Evolutionary conservation across 2,888 invertebrate species (phyloP).

Genomic region (Sphaeridia pumilis): DNA sequence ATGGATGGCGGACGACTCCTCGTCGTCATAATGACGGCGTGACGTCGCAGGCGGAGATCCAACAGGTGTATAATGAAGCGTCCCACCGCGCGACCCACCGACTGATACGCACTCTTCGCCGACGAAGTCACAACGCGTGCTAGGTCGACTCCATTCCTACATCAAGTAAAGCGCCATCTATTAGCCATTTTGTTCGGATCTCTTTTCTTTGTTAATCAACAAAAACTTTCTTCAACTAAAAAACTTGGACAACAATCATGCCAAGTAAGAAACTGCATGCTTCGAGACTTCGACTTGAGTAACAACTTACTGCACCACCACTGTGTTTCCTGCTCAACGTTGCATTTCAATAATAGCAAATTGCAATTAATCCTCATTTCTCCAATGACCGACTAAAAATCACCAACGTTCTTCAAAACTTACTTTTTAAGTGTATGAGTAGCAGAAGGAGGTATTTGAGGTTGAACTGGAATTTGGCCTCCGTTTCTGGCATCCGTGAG

Average conservation of each 20-base stretch:
- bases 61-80: constrained; percentile 35
- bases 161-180: too few relatives aligned
- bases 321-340: constrained; percentile 34
- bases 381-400: too few relatives aligned
- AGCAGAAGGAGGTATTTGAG: constrained; percentile 71
- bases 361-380: too few relatives aligned
- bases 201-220: too few relatives aligned
- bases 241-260: too few relatives aligned
- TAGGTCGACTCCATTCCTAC: constrained; percentile 36
- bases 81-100: constrained; percentile 36
- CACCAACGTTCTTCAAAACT: too few relatives aligned
- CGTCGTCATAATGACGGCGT: constrained; percentile 36
- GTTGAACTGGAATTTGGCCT: constrained; percentile 52
- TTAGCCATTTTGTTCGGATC: too few relatives aligned
- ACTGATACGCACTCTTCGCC: constrained; percentile 34
- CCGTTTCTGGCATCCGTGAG: constrained; percentile 88
- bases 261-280: too few relatives aligned
- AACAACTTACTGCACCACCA: constrained; percentile 35
- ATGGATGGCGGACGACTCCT: constrained; percentile 33
- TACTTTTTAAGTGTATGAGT: constrained; percentile 64
- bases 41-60: constrained; percentile 36
- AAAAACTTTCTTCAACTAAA: too few relatives aligned
- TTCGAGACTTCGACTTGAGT: too few relatives aligned
- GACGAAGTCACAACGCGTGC: constrained; percentile 37
- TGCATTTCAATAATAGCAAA: too few relatives aligned